phyloP scores from a whole-genome alignment of 2,113 vertebrate genomes.

The Ia io region DNA sequence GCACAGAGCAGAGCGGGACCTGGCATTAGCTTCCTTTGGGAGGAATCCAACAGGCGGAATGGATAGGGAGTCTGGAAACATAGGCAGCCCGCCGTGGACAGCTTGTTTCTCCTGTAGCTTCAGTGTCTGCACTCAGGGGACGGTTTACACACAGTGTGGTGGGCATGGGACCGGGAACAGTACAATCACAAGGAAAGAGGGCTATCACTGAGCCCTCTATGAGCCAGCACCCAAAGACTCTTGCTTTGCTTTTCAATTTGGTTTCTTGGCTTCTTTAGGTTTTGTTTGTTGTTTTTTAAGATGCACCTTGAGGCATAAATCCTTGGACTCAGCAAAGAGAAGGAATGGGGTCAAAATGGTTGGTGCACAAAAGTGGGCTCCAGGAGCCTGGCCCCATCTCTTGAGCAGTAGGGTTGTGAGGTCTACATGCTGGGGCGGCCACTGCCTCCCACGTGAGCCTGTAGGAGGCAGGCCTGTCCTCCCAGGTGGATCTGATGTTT shows the following conservation, averaged over 20 bases:
- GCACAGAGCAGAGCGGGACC: background rate
- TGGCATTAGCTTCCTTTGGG: background rate
- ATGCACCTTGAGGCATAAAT: background rate
- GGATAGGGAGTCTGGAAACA: background rate
- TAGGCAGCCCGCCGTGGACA: background rate
- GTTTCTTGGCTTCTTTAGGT: background rate
- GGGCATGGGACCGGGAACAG: background rate
- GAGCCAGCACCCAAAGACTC: background rate
- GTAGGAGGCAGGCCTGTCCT: background rate
- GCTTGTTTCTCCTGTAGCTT: background rate
- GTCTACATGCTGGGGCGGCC: accelerated
- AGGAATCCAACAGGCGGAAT: background rate
- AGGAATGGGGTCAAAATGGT: background rate
- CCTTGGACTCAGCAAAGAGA: background rate
- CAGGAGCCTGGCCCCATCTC: background rate
- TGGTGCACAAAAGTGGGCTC: background rate
- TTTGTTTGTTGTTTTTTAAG: background rate
- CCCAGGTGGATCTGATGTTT: background rate
- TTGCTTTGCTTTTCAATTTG: background rate
- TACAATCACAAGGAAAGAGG: background rate
- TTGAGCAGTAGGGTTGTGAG: too few relatives aligned
- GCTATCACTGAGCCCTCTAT: background rate
- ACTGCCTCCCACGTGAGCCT: background rate
- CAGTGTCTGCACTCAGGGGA: background rate
- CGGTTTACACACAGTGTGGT: background rate